phyloP scores from a whole-genome alignment of 2,888 invertebrate genomes.

The Pteria penguin region DNA sequence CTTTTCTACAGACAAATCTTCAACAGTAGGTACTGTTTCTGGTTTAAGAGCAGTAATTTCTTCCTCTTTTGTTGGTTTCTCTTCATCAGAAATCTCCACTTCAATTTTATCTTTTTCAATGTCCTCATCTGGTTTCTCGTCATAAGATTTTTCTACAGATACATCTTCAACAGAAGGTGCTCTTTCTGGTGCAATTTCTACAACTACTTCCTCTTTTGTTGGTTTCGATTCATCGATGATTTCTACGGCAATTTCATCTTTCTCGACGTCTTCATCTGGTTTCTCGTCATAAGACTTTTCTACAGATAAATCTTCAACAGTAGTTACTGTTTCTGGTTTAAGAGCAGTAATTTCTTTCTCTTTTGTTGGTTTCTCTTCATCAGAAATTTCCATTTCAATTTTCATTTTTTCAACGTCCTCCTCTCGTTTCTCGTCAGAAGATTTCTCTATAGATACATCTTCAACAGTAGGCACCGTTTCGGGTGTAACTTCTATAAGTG shows the following conservation, averaged over 20 bases:
- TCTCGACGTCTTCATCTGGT: constrained; percentile 19
- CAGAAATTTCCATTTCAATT: constrained; percentile 28
- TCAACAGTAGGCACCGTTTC: too few relatives aligned
- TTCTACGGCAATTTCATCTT: constrained; percentile 6
- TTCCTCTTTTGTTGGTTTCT: constrained; percentile 34
- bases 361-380: constrained; percentile 11
- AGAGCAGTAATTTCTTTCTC: constrained; percentile 18
- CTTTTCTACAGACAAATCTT: neutral
- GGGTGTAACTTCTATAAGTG: neutral
- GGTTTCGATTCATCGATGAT: constrained; percentile 20
- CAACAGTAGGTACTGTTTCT: neutral
- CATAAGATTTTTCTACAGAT: neutral
- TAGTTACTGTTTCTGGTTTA: constrained; percentile 11
- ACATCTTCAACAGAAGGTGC: constrained; percentile 1
- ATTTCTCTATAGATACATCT: too few relatives aligned
- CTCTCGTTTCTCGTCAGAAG: neutral
- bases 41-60: neutral
- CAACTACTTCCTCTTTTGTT: constrained; percentile 10
- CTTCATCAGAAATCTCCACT: constrained; percentile 9
- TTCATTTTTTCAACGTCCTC: constrained; percentile 1
- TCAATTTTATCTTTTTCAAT: constrained; percentile 14
- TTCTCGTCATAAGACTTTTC: constrained; percentile 16
- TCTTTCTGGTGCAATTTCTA: neutral
- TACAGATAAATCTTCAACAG: constrained; percentile 18
- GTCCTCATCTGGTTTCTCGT: neutral